Conservation (phyloP, 2,888 invertebrate genomes). For the Pachydiplax longipennis region DNA sequence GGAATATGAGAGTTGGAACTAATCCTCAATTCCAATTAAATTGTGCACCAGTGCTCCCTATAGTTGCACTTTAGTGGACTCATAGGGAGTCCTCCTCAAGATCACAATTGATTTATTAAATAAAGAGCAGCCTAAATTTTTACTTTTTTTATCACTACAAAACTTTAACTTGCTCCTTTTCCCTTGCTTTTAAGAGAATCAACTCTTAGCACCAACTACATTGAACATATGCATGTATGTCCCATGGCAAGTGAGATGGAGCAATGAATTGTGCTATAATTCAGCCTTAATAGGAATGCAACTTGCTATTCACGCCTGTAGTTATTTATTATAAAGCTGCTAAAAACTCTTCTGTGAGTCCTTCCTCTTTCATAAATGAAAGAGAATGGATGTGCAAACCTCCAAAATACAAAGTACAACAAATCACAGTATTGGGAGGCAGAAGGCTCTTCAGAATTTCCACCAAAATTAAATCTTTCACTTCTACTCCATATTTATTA, state of each 20-base stretch:
- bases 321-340: conserved; percentile 15
- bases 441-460: background rate
- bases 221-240: background rate
- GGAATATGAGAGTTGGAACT: conserved; percentile 28
- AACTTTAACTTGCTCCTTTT: conserved; percentile 15
- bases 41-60: conserved; percentile 32
- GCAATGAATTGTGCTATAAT: conserved; percentile 13
- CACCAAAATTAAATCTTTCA: background rate
- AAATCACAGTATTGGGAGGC: conserved; percentile 25
- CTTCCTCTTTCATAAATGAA: background rate
- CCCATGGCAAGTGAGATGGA: conserved; percentile 16
- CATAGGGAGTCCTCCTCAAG: background rate
- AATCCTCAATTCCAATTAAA: conserved; percentile 8
- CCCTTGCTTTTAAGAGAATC: background rate
- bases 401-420: background rate
- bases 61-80: conserved; percentile 2
- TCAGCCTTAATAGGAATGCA: conserved; percentile 21
- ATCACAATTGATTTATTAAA: conserved; percentile 31
- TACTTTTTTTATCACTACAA: background rate
- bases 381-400: background rate
- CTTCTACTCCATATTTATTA: background rate
- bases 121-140: conserved; percentile 12
- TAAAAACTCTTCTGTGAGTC: conserved; percentile 14
- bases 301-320: background rate
- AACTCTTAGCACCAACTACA: conserved; percentile 27